Evolutionary conservation across 2,888 invertebrate genomes (phyloP).

Genomic region (Chesias legatella): DNA sequence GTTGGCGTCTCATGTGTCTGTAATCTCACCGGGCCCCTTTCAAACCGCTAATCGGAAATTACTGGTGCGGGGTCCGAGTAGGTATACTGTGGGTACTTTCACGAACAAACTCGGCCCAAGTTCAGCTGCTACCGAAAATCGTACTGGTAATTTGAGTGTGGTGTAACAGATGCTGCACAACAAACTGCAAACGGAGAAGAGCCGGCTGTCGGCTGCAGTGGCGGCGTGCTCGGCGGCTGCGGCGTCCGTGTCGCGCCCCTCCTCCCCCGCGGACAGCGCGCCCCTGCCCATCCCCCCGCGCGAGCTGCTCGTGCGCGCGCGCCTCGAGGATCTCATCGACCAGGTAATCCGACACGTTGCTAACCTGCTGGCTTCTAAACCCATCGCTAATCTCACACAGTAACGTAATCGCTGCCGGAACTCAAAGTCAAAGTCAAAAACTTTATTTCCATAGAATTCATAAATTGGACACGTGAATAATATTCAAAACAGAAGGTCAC

Average conservation of each 20-base stretch:
- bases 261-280: constrained; percentile 92
- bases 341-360: constrained; percentile 83
- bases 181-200: constrained; percentile 93
- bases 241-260: constrained; percentile 93
- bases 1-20: too few species aligned
- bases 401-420: not conserved
- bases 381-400: constrained; percentile 8
- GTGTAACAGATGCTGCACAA: constrained; percentile 87
- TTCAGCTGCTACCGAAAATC: too few species aligned
- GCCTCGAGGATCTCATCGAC: constrained; percentile 94
- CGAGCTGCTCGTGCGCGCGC: constrained; percentile 90
- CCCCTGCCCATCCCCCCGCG: constrained; percentile 91
- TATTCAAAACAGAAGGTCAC: too few species aligned
- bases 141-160: too few species aligned
- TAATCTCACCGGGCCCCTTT: too few species aligned
- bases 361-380: constrained; percentile 41
- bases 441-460: too few species aligned
- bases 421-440: too few species aligned
- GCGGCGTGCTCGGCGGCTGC: constrained; percentile 97
- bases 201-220: constrained; percentile 90
- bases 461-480: too few species aligned
- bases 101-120: too few species aligned
- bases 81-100: too few species aligned
- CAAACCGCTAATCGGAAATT: too few species aligned
- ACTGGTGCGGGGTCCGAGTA: too few species aligned